A percentile compares a stretch with the other conserved stretches of the same genome.
These are phyloP conservation scores for Chaetoderma sp. DNA, from an alignment of 2,888 invertebrate species.

Conservation along the genomic window DNA sequence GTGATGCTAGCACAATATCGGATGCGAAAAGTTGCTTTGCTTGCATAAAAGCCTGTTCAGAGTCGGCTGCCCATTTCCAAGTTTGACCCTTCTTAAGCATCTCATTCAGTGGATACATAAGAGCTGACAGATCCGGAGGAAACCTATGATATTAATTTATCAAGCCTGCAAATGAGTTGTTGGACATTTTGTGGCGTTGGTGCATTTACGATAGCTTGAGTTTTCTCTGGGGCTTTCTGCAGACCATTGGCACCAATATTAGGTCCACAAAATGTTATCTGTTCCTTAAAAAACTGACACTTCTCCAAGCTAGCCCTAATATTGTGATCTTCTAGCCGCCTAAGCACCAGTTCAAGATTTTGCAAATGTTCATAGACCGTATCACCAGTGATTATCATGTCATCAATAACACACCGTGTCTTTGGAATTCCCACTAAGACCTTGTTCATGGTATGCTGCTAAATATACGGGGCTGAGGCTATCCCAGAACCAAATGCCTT, in stretches of 20 bases:
- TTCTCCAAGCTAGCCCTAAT: conserved; percentile 12
- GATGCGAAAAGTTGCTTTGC: conserved; percentile 38
- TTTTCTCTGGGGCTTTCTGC: conserved; percentile 24
- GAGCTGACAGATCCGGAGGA: conserved; percentile 9
- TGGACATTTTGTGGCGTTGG: conserved; percentile 13
- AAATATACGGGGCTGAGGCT: no score
- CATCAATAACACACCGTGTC: neutral
- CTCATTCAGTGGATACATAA: conserved; percentile 17
- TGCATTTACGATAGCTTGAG: conserved; percentile 19
- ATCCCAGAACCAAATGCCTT: no score
- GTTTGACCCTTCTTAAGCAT: conserved; percentile 19
- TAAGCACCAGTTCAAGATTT: neutral
- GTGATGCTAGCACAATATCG: conserved; percentile 55
- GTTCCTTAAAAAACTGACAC: conserved; percentile 16
- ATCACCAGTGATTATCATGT: neutral
- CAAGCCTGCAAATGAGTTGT: conserved; percentile 12
- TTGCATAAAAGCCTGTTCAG: conserved; percentile 33
- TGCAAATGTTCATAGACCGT: neutral
- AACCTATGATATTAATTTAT: conserved; percentile 17
- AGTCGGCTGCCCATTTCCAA: conserved; percentile 27
- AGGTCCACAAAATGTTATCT: conserved; percentile 28
- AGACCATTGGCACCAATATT: conserved; percentile 30
- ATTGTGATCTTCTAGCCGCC: neutral
- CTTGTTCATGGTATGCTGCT: conserved; percentile 4
- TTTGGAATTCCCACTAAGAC: neutral